A percentile compares a stretch with the other conserved stretches of the same genome.
These are phyloP conservation scores for Anolis carolinensis DNA, from an alignment of 2,113 vertebrate species.

Conservation along the genomic window DNA sequence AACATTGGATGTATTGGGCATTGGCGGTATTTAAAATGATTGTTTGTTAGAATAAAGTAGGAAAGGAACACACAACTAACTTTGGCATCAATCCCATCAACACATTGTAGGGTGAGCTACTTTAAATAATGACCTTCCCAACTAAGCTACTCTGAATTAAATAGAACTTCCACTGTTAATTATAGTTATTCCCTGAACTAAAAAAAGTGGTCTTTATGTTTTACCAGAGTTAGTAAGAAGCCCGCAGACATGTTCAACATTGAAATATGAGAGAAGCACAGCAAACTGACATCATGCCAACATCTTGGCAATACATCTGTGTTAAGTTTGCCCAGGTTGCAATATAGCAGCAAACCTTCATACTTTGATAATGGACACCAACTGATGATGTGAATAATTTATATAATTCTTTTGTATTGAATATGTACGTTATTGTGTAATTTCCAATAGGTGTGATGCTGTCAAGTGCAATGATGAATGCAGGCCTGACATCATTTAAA, in stretches of 20 bases:
- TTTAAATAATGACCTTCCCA: background rate
- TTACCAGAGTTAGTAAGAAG: background rate
- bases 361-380: background rate
- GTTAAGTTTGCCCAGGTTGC: background rate
- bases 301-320: background rate
- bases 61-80: background rate
- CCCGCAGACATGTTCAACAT: background rate
- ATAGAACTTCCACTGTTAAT: background rate
- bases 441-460: conserved; percentile 85
- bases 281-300: background rate
- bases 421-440: background rate
- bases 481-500: conserved; percentile 91
- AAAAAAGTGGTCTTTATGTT: background rate
- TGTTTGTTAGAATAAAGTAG: background rate
- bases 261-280: background rate
- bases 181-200: too few species aligned
- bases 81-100: background rate
- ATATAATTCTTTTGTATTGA: conserved; percentile 28
- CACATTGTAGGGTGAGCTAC: too few species aligned
- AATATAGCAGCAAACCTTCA: background rate
- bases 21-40: background rate
- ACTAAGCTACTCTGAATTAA: background rate
- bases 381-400: background rate
- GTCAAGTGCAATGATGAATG: conserved; percentile 93
- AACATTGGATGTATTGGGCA: background rate